Conservation (phyloP, 2,888 invertebrate genomes). For the Argyra leucocephala region DNA sequence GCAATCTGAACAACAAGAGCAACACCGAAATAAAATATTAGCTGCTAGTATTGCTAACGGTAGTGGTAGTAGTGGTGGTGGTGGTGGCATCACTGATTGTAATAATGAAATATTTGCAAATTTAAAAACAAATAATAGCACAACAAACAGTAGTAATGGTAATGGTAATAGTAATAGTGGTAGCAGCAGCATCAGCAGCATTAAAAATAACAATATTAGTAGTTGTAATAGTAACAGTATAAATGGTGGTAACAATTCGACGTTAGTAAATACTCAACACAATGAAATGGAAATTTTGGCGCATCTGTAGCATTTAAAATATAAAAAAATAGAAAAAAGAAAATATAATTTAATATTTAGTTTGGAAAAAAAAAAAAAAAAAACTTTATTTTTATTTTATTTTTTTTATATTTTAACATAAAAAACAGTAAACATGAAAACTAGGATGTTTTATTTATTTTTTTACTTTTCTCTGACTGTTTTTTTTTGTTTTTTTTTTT, state of each 20-base stretch:
- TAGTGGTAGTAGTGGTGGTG: background rate
- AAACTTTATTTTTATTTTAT: background rate
- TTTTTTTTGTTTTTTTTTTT: background rate
- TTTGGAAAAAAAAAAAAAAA: background rate
- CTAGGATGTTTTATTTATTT: background rate
- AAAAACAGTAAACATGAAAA: background rate
- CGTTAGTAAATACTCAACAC: constrained; percentile 30
- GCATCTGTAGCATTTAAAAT: constrained; percentile 33
- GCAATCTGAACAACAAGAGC: constrained; percentile 20
- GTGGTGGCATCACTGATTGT: background rate
- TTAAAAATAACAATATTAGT: background rate
- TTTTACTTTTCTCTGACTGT: background rate
- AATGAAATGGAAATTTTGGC: constrained; percentile 41
- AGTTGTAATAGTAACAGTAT: background rate
- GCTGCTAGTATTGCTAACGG: background rate
- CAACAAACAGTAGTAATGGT: background rate
- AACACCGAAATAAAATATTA: constrained; percentile 12
- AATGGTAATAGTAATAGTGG: background rate
- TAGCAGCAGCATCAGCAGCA: constrained; percentile 17
- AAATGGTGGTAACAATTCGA: constrained; percentile 12
- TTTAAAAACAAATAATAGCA: constrained; percentile 14
- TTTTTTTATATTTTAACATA: background rate
- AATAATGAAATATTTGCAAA: background rate
- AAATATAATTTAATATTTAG: background rate
- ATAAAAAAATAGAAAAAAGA: background rate